Evolutionary conservation across 2,888 invertebrate genomes (phyloP).

Genomic region (Ditylenchus weischeri): DNA sequence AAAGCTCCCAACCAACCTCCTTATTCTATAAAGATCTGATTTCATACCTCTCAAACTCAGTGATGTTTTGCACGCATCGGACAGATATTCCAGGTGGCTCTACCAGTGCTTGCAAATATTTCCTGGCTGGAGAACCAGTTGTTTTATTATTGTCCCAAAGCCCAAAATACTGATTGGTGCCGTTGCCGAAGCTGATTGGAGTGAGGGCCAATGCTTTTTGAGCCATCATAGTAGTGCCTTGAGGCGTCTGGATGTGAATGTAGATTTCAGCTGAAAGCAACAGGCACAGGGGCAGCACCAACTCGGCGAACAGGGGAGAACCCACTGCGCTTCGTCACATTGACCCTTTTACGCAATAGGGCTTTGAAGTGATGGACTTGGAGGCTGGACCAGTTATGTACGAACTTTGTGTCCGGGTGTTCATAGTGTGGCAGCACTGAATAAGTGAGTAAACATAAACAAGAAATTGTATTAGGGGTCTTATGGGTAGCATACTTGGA

Average conservation of each 20-base stretch:
- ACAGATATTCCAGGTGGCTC: slow-evolving; percentile 36
- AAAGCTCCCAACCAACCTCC: no score
- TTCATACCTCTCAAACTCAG: background rate
- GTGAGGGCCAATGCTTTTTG: slow-evolving; percentile 40
- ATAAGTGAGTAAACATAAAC: no score
- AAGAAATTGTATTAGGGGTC: no score
- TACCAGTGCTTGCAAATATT: slow-evolving; percentile 29
- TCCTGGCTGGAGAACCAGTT: background rate
- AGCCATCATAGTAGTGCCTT: slow-evolving; percentile 24
- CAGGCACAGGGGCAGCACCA: slow-evolving; percentile 40
- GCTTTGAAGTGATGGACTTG: slow-evolving; percentile 42
- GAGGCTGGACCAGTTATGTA: slow-evolving; percentile 22
- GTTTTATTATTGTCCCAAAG: slow-evolving; percentile 33
- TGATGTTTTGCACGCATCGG: slow-evolving; percentile 29
- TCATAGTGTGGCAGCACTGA: slow-evolving; percentile 1
- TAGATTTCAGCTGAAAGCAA: slow-evolving; percentile 46
- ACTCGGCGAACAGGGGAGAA: slow-evolving; percentile 38
- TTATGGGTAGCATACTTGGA: no score
- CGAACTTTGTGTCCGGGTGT: slow-evolving; percentile 31
- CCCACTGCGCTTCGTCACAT: slow-evolving; percentile 41
- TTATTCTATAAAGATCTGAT: background rate
- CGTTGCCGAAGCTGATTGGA: slow-evolving; percentile 41
- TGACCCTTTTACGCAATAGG: slow-evolving; percentile 41
- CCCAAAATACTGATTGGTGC: slow-evolving; percentile 43
- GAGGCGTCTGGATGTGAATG: slow-evolving; percentile 28